Conservation (phyloP, 2,113 vertebrate species). For the Morone saxatilis region DNA sequence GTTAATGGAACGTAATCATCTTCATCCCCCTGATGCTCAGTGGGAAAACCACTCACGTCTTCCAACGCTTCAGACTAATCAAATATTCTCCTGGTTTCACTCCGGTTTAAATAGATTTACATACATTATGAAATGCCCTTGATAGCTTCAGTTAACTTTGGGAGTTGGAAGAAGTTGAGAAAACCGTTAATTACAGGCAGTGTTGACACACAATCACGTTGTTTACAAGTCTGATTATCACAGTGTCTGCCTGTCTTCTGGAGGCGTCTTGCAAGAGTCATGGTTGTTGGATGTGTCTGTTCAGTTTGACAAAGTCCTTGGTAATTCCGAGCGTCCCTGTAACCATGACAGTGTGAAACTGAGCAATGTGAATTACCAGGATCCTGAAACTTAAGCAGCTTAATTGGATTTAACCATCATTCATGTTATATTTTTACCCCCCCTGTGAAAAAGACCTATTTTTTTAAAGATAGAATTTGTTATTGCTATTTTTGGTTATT, state of each 20-base stretch:
- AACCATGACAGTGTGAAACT: too few species aligned
- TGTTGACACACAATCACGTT: not conserved
- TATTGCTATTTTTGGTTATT: too few species aligned
- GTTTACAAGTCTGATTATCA: too few species aligned
- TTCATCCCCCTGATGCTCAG: not conserved
- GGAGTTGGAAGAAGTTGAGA: not conserved
- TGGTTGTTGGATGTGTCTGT: too few species aligned
- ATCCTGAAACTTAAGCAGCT: too few species aligned
- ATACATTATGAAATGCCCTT: not conserved
- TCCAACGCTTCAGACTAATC: not conserved
- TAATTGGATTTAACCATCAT: too few species aligned
- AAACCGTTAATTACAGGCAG: not conserved
- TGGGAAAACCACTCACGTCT: not conserved
- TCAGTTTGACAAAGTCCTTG: too few species aligned
- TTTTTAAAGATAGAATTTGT: too few species aligned
- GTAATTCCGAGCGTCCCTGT: too few species aligned
- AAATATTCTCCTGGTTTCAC: not conserved
- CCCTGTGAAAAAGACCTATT: too few species aligned
- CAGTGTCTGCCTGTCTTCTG: not conserved
- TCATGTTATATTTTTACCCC: too few species aligned
- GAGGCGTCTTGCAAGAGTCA: not conserved
- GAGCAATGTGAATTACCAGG: too few species aligned
- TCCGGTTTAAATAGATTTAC: constrained; percentile 24
- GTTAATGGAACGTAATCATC: not conserved
- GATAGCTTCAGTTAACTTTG: not conserved